phyloP scores from a whole-genome alignment of 2,113 vertebrate genomes.

The Ceyx melanurus region DNA sequence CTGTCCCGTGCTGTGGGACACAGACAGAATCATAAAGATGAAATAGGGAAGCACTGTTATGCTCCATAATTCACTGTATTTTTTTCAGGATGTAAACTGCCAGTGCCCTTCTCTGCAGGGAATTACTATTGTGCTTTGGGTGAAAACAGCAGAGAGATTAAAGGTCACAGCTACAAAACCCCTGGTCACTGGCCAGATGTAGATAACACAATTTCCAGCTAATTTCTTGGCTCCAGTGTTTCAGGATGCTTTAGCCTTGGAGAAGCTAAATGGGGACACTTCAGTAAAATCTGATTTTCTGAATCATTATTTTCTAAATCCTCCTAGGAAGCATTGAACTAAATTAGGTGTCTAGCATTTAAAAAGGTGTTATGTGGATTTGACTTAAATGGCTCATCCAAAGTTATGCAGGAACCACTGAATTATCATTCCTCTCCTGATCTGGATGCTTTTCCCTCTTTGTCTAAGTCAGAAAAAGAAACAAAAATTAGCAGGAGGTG shows the following conservation, averaged over 20 bases:
- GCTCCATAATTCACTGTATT: neutral
- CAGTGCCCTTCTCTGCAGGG: neutral
- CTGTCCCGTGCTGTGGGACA: neutral
- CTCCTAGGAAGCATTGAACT: neutral
- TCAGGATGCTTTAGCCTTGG: neutral
- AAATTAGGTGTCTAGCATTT: constrained; percentile 2
- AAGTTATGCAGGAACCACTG: neutral
- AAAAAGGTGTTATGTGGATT: neutral
- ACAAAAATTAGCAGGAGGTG: neutral
- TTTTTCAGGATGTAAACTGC: neutral
- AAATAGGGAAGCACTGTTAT: neutral
- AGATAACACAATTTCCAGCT: neutral
- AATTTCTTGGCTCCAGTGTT: neutral
- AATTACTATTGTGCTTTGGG: neutral
- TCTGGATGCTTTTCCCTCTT: neutral
- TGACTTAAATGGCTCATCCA: neutral
- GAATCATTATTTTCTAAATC: neutral
- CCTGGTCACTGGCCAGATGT: neutral
- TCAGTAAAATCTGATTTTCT: neutral
- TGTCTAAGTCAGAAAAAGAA: neutral
- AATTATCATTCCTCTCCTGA: neutral
- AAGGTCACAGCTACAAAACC: neutral
- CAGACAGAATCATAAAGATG: neutral
- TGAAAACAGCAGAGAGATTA: neutral
- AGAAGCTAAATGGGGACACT: neutral